Conservation (phyloP, 2,888 invertebrate genomes). For the Pachycephus smyrnensis region DNA sequence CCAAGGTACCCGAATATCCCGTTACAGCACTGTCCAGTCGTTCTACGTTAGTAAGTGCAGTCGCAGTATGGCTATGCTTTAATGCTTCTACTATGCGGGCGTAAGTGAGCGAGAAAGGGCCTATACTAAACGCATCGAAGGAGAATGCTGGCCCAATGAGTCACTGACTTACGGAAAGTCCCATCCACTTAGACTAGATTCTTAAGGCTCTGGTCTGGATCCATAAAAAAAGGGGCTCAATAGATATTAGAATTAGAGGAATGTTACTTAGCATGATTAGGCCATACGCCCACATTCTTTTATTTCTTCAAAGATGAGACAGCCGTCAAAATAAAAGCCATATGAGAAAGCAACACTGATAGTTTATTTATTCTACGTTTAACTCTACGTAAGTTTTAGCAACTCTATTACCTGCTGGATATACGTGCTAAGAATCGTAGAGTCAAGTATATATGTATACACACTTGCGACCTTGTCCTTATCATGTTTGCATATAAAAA, state of each 20-base stretch:
- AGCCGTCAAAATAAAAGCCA: not conserved
- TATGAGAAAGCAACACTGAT: not conserved
- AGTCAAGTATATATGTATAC: not conserved
- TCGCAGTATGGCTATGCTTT: conserved; percentile 34
- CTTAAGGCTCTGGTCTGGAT: not conserved
- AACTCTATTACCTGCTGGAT: not conserved
- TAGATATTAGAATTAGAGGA: not conserved
- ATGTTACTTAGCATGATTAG: not conserved
- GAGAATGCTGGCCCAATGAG: conserved; percentile 39
- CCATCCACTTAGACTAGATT: not conserved
- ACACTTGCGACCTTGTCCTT: conserved; percentile 3
- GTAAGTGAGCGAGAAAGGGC: conserved; percentile 52
- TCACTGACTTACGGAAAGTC: conserved; percentile 12
- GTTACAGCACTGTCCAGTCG: conserved; percentile 32
- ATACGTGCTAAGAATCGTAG: not conserved
- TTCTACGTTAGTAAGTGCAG: conserved; percentile 39
- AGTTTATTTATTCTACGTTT: not conserved
- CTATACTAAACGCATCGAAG: conserved; percentile 35
- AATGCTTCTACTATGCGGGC: conserved; percentile 49
- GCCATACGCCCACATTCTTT: not conserved
- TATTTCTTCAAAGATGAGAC: not conserved
- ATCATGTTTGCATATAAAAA: not conserved
- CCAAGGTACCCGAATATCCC: not conserved
- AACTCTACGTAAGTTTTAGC: not conserved
- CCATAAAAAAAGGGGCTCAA: not conserved